Percentiles rank a stretch among this genome's conserved stretches.
phyloP scores from a whole-genome alignment of 2,888 invertebrate species.

The Metallyticus violacea region DNA sequence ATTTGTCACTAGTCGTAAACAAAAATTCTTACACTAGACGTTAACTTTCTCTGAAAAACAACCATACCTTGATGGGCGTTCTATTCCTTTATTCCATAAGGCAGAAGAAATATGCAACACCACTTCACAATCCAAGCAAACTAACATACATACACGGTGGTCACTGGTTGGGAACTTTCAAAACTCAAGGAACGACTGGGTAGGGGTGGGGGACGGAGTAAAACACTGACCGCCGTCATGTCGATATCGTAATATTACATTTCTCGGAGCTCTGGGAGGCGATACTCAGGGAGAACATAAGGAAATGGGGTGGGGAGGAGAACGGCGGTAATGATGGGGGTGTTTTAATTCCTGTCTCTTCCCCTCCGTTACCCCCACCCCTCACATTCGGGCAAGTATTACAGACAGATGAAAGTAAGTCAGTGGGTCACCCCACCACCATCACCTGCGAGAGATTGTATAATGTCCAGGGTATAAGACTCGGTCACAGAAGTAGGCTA shows the following conservation, averaged over 20 bases:
- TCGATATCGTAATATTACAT: not conserved
- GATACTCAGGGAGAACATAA: too few species aligned
- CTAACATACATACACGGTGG: not conserved
- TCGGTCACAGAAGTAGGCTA: conserved; percentile 16
- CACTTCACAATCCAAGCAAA: not conserved
- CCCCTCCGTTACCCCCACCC: not conserved
- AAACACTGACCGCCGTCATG: not conserved
- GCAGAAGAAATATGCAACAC: not conserved
- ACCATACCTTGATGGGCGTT: not conserved
- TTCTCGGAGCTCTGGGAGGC: not conserved
- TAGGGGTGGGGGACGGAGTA: not conserved
- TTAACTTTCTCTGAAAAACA: not conserved
- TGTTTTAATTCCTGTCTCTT: conserved; percentile 2
- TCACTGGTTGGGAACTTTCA: conserved; percentile 2
- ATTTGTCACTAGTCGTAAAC: not conserved
- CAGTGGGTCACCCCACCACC: not conserved
- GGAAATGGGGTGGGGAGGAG: not conserved
- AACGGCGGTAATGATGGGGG: conserved; percentile 8
- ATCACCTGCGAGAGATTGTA: too few species aligned
- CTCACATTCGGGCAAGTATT: not conserved
- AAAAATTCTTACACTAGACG: too few species aligned
- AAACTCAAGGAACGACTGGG: not conserved
- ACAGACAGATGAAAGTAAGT: not conserved
- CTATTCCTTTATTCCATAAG: not conserved
- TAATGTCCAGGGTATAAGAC: not conserved